Evolutionary conservation across 2,888 invertebrate genomes (phyloP), one percentile per base, ranked within the genome.

Genomic region (Aphidius colemani): DNA sequence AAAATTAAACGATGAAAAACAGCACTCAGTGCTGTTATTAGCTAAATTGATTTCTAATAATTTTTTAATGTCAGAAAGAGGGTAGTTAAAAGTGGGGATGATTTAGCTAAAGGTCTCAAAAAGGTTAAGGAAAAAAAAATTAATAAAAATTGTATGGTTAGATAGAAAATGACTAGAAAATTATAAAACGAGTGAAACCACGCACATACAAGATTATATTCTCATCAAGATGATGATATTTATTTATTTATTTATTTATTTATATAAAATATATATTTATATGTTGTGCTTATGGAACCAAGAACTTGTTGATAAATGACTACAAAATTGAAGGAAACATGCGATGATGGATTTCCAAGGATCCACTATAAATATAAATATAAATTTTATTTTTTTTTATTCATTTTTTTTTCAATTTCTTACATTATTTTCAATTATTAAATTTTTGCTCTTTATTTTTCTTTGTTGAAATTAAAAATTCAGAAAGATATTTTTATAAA

Each of bases 201-300:
- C 78, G 77, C 78, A 78, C 78, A 76, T 73, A 71, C 71, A 72
- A 76, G 74, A 79, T 79, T 78, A 79, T 77, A 76, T 77, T 78
- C 78, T 74, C 79, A 75, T 79, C 76, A 79, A 74, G 67, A 68
- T 45, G 62, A 69, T 65, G 61, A 66, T 63, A 67, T 67, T 30
- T 30, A 30, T 30, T 30, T 30, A 30, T 30, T 30, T 63, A 67
- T 67, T 30, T 30, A 30, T 30, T 30, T 30, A 30, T 30, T 30
- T 30, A 30, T 30, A 30, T 30, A 30, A 30, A 30, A 30, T 30
- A 30, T 30, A 30, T 30, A 30, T 30, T 30, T 30, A 30, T 30
- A 30, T 30, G 30, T 30, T 30, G 30, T 30, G 30, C 66, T 43
- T 39, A 64, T 51, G 60, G 49, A 49, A 57, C 53, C 66, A 67